Evolutionary conservation across 2,888 invertebrate species (phyloP), one percentile per base, ranked within the genome.

Genomic region (Atrina japonica): DNA sequence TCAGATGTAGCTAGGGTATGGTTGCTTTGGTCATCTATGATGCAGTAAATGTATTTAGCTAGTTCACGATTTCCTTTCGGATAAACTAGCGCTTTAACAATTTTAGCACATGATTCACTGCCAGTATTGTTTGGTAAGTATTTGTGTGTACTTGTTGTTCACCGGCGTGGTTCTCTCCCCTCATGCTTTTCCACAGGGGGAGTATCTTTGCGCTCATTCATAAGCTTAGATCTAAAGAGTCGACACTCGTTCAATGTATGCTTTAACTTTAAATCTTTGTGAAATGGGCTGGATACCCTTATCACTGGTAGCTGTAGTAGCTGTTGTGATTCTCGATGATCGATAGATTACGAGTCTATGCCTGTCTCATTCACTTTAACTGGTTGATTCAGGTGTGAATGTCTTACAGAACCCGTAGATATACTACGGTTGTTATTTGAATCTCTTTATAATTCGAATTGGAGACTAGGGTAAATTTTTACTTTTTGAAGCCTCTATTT

Each of bases 401-500:
- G n/a, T n/a, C n/a, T n/a, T n/a, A n/a, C n/a, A n/a, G n/a, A n/a
- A 3, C 1, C 18, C 18, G 49, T n/a, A 5, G 49, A 9, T 9
- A 21, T 49, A 11, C 18, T 1, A n/a, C 1, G 11, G 16, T 3
- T 21, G 18, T 11, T 18, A 2, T n/a, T 49, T 49, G 49, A 49
- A 1, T n/a, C 11, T 11, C 3, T 49, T 5, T 9, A 11, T 21
- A n/a, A n/a, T n/a, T 59, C 55, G 53, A 53, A 64, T 35, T 23
- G 21, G 21, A 78, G 66, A 23, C 70, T 66, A 14, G 70, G 70
- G 40, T 77, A 70, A 29, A 71, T 73, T 25, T 63, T 25, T 18
- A 23, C 25, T 23, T 2, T 5, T 52, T 2, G 18, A 23, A 2
- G 25, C 52, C 25, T 52, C 52, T 6, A 1, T 18, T 3, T 2